These are phyloP conservation scores for Trissoscelio sp. DNA, from an alignment of 2,888 invertebrate genomes.

Conservation along the genomic window DNA sequence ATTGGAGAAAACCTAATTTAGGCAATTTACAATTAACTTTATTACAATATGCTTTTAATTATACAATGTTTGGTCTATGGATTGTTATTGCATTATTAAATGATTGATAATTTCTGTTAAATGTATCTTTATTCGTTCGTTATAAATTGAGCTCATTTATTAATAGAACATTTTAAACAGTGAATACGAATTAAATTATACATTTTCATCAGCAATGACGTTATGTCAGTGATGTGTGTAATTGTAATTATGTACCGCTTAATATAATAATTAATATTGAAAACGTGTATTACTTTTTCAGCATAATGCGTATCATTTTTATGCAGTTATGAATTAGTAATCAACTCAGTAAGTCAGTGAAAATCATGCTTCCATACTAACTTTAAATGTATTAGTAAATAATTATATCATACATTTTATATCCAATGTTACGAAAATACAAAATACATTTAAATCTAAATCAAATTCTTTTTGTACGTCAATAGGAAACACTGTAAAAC, in stretches of 20 bases:
- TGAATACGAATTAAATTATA: slow-evolving; percentile 9
- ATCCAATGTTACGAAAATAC: not conserved
- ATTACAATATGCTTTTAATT: slow-evolving; percentile 7
- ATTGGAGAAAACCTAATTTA: too few species aligned
- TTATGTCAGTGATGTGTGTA: slow-evolving; percentile 5
- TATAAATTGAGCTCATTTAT: slow-evolving; percentile 27
- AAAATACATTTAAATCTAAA: not conserved
- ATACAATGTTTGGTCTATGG: slow-evolving; percentile 1
- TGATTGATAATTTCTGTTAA: slow-evolving; percentile 23
- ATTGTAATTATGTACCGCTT: slow-evolving; percentile 22
- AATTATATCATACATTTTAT: slow-evolving; percentile 1
- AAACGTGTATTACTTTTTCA: not conserved
- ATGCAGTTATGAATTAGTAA: not conserved
- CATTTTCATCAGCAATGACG: slow-evolving; percentile 7
- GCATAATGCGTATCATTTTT: not conserved
- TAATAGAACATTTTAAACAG: slow-evolving; percentile 27
- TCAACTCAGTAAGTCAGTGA: not conserved
- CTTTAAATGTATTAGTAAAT: not conserved
- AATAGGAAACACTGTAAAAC: not conserved
- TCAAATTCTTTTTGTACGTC: too few species aligned
- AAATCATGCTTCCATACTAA: not conserved
- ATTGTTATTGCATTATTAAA: slow-evolving; percentile 19
- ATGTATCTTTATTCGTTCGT: slow-evolving; percentile 2
- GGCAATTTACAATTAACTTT: too few species aligned
- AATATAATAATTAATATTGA: slow-evolving; percentile 20